phyloP scores from a whole-genome alignment of 2,113 vertebrate species.

The Copsychus sechellarum region DNA sequence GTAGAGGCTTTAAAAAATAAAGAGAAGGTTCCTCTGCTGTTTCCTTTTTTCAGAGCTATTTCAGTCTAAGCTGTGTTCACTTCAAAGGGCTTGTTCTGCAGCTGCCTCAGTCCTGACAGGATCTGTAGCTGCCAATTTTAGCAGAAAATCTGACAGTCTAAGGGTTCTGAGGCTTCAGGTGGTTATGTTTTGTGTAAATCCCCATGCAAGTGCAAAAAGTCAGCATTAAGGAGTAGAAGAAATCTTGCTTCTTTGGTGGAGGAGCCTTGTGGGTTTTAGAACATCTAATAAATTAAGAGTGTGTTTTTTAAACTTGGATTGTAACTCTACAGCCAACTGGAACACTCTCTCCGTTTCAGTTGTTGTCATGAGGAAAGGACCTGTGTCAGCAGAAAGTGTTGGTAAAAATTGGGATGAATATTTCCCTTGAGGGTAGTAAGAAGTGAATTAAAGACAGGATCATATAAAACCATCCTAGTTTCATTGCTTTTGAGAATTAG shows the following conservation, averaged over 20 bases:
- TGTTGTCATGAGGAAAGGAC: neutral
- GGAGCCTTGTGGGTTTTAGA: neutral
- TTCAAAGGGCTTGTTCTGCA: conserved; percentile 17
- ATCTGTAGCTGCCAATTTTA: conserved; percentile 27
- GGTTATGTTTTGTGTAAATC: neutral
- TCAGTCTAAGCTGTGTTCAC: neutral
- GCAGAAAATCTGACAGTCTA: neutral
- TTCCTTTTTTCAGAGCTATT: neutral
- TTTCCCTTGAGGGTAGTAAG: conserved; percentile 11
- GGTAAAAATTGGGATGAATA: neutral
- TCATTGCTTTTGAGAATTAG: conserved; percentile 35
- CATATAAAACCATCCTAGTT: neutral
- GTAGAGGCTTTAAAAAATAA: neutral
- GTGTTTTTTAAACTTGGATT: neutral
- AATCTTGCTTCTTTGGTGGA: neutral
- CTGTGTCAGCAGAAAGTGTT: neutral
- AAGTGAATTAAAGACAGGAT: neutral
- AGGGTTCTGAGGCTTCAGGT: neutral
- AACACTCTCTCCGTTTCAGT: neutral
- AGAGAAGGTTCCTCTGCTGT: neutral
- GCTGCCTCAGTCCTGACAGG: neutral
- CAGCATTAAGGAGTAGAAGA: neutral
- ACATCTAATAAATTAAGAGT: neutral
- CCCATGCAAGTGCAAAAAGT: neutral
- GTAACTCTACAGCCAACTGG: neutral